Conservation (phyloP, 2,797 vertebrate species). For the Pantherophis alleghaniensis region DNA sequence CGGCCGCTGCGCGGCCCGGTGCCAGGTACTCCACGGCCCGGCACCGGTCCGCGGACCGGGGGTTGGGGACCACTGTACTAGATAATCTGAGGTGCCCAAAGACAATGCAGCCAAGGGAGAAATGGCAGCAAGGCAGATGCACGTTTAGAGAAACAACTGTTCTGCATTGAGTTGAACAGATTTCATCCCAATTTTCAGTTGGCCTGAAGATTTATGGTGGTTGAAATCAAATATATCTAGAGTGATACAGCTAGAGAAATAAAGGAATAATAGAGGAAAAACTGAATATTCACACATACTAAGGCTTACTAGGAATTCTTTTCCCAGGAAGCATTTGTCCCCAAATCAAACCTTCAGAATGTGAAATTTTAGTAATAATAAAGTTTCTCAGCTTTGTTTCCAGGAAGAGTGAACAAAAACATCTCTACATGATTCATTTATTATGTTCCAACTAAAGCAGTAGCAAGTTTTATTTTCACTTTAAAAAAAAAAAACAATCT, state of each 20-base stretch:
- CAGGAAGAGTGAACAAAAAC: slow-evolving; percentile 10
- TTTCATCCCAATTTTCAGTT: not conserved
- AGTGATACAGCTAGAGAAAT: not conserved
- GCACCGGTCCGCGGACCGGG: no score
- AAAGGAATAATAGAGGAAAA: not conserved
- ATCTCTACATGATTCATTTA: not conserved
- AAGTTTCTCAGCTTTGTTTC: not conserved
- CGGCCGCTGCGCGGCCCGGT: no score
- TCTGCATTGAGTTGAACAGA: not conserved
- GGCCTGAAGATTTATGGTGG: not conserved
- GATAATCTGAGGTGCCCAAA: not conserved
- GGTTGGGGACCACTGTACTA: no score
- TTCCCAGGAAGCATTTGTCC: not conserved
- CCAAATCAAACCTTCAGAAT: not conserved
- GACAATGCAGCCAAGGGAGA: not conserved
- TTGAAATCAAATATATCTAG: not conserved
- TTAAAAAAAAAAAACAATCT: slow-evolving; percentile 54
- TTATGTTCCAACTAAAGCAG: not conserved
- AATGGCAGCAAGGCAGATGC: not conserved
- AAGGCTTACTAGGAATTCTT: not conserved
- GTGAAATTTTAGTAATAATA: not conserved
- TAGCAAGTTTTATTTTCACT: slow-evolving; percentile 46
- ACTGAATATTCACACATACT: not conserved
- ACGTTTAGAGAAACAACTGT: not conserved
- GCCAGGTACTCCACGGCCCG: no score